Evolutionary conservation across 1,140 invertebrate genomes (phyloP).

Genomic region (Drosophila lacertosa): DNA sequence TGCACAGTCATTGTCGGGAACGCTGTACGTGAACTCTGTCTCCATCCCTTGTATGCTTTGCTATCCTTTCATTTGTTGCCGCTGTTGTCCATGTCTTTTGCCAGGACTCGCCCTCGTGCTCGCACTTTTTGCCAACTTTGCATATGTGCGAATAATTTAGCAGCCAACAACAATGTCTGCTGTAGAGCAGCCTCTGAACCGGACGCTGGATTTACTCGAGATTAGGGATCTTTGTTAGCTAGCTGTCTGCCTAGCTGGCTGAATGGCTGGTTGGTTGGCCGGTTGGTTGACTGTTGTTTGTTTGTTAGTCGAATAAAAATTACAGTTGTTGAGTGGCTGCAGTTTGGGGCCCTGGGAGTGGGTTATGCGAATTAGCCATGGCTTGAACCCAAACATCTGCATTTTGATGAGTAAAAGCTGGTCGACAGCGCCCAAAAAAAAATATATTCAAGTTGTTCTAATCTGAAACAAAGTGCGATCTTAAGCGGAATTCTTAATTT

Average conservation of each 20-base stretch:
- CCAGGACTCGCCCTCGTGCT: slow-evolving; percentile 15
- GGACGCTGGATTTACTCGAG: slow-evolving; percentile 76
- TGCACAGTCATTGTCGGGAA: slow-evolving; percentile 75
- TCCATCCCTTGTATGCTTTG: slow-evolving; percentile 25
- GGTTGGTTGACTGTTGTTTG: slow-evolving; percentile 38
- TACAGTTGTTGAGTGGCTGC: slow-evolving; percentile 61
- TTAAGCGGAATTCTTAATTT: too few relatives aligned
- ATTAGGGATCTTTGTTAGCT: slow-evolving; percentile 79
- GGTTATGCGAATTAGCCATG: slow-evolving; percentile 39
- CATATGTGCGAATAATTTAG: slow-evolving; percentile 81
- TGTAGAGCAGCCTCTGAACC: slow-evolving; percentile 34
- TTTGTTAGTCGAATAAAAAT: slow-evolving; percentile 65
- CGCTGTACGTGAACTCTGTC: slow-evolving; percentile 20
- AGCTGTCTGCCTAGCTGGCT: slow-evolving; percentile 26
- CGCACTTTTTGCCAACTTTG: slow-evolving; percentile 77
- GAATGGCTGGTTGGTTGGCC: slow-evolving; percentile 41
- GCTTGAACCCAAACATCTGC: slow-evolving; percentile 24
- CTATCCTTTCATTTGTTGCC: slow-evolving; percentile 49
- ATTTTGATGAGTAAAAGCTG: slow-evolving; percentile 29
- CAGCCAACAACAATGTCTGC: slow-evolving; percentile 39
- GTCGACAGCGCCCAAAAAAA: neutral
- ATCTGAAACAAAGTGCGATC: neutral
- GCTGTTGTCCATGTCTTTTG: slow-evolving; percentile 31
- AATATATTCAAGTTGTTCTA: neutral
- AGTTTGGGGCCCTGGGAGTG: slow-evolving; percentile 28